Base-by-base conservation (phyloP, 2,113 vertebrate genomes). In the Sinocyclocheilus maitianheensis region DNA sequence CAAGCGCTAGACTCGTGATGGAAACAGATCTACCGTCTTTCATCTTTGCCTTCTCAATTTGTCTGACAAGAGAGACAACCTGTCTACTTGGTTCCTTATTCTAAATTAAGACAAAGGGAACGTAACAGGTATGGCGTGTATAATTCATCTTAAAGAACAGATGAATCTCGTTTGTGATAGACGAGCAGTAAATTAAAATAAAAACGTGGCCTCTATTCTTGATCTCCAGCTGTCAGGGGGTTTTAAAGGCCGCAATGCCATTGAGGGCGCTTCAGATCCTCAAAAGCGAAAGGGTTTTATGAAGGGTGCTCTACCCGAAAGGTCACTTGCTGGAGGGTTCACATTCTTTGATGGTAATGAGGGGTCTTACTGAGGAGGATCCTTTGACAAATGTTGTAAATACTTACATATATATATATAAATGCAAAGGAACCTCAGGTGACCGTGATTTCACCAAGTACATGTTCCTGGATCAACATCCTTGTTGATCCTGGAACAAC, bases 271-370 rank as follows among this genome's bases (percentile, higher is more conserved):
- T 63, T 80, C 77, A 75, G 63, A 80, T 78, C 67, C 77, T 87
- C 48, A 18, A n/a, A 79, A 84, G 40, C 75, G 3, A 60, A 62
- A 83, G 65, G 71, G 34, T 40, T 77, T 58, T 79, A 20, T 60
- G n/a, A 75, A 69, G 51, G 53, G 58, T 18, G 43, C 80, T 69
- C 37, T 16, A 62, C 10, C 5, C 58, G 3, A 72, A 60, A 85
- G 84, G 77, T 72, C 63, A 85, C 30, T 63, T 18, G n/a, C 69
- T 63, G n/a, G 78, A 62, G 58, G 34, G 78, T 81, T 75, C 58
- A 72, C 13, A 12, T 48, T 30, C 67, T 60, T 86, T 92, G 91
- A 92, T 92, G 88, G 88, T 91, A 94, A 94, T 91, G 89, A 93
- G 92, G 90, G 93, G 88, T 91, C 89, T 79, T 62, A 46, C 14